phyloP scores from a whole-genome alignment of 2,888 invertebrate genomes.

The Dynastes maya region DNA sequence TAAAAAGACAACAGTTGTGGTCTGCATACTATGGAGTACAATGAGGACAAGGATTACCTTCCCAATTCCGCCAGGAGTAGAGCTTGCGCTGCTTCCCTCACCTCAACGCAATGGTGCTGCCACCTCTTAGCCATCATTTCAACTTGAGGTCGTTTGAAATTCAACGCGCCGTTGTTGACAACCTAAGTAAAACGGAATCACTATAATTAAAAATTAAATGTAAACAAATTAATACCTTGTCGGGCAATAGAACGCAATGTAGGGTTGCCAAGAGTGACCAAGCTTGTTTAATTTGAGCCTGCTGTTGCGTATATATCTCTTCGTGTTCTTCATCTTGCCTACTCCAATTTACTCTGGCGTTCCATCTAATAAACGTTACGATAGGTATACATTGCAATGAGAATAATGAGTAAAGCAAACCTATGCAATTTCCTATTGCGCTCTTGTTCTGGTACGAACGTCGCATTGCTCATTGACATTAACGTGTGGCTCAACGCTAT shows the following conservation, averaged over 20 bases:
- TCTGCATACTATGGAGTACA: background rate
- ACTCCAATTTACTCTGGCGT: constrained; percentile 79
- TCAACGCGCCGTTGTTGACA: constrained; percentile 77
- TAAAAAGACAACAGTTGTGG: constrained; percentile 59
- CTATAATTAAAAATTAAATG: constrained; percentile 38
- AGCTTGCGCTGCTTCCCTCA: constrained; percentile 97
- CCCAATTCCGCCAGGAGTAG: constrained; percentile 93
- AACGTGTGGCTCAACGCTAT: constrained; percentile 96
- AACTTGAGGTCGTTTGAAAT: constrained; percentile 95
- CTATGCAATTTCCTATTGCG: constrained; percentile 84
- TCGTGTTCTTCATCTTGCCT: constrained; percentile 87
- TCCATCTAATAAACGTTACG: constrained; percentile 70
- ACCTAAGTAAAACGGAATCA: constrained; percentile 58
- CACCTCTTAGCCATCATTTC: constrained; percentile 98
- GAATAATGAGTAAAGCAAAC: constrained; percentile 64
- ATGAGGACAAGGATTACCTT: constrained; percentile 69
- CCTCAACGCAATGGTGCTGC: constrained; percentile 99
- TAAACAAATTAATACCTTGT: constrained; percentile 78
- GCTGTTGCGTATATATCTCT: constrained; percentile 88
- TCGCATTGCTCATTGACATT: constrained; percentile 98
- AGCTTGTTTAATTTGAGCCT: constrained; percentile 95
- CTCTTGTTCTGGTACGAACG: constrained; percentile 92
- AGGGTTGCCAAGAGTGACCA: constrained; percentile 97
- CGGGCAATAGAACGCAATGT: constrained; percentile 96
- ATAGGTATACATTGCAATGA: constrained; percentile 43